These are phyloP conservation scores for Bambusicola thoracicus DNA, from an alignment of 2,113 vertebrate genomes.

Conservation along the genomic window DNA sequence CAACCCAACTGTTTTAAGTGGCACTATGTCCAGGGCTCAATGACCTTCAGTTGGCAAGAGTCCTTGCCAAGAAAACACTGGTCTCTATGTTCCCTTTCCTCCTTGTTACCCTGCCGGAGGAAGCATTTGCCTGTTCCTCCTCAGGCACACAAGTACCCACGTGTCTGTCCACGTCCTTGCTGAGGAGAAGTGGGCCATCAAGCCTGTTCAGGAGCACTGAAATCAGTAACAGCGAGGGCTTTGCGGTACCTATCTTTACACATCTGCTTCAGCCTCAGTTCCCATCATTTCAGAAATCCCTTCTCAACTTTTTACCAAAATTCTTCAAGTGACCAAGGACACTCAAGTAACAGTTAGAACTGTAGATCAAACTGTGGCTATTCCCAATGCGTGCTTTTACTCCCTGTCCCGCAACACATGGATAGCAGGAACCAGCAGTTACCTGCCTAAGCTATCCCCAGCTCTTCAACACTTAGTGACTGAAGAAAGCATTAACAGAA, in stretches of 20 bases:
- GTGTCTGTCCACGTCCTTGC: not conserved
- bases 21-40: not conserved
- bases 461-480: not conserved
- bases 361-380: not conserved
- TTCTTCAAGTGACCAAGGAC: not conserved
- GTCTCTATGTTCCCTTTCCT: not conserved
- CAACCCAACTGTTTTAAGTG: not conserved
- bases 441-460: not conserved
- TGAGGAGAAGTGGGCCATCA: not conserved
- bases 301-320: not conserved
- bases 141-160: not conserved
- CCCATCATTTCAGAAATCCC: not conserved
- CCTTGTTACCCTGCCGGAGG: not conserved
- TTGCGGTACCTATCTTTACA: not conserved
- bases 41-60: not conserved
- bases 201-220: not conserved
- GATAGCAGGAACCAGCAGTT: not conserved
- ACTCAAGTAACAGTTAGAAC: not conserved
- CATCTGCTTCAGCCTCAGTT: not conserved
- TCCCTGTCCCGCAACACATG: accelerated
- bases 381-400: not conserved
- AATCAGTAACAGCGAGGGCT: not conserved
- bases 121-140: not conserved
- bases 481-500: not conserved
- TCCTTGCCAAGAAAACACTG: not conserved